A percentile compares a stretch with the other conserved stretches of the same genome.
phyloP scores from a whole-genome alignment of 2,113 vertebrate species.

The Myocastor coypus region DNA sequence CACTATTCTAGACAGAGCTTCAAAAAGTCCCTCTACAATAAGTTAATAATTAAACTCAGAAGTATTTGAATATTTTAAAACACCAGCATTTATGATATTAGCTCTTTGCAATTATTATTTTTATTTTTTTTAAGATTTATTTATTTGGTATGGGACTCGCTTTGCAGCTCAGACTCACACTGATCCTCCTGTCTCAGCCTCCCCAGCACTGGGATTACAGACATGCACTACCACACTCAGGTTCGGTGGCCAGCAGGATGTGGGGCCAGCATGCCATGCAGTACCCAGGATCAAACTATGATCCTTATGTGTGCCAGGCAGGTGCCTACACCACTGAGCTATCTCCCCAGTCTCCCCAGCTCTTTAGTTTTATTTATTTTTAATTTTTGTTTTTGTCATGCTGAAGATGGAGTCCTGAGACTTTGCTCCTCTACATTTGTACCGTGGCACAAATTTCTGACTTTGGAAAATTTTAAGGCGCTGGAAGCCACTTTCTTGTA shows the following conservation, averaged over 20 bases:
- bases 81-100: background rate
- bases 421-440: background rate
- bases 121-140: background rate
- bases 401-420: no score
- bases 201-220: no score
- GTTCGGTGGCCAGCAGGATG: no score
- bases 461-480: background rate
- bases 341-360: no score
- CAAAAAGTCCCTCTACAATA: background rate
- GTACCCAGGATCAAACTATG: no score
- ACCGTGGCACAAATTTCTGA: background rate
- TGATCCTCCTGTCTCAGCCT: no score
- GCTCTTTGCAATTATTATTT: background rate
- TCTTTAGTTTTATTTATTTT: background rate
- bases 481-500: background rate
- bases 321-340: no score
- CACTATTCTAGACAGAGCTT: background rate
- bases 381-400: background rate
- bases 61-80: background rate
- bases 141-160: no score
- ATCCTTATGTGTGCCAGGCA: no score
- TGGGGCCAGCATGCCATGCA: no score
- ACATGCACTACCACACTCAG: no score
- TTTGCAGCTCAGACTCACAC: no score
- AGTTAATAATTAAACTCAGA: background rate